These are phyloP conservation scores for Grallaria varia DNA, from an alignment of 2,113 vertebrate genomes.

Conservation along the genomic window DNA sequence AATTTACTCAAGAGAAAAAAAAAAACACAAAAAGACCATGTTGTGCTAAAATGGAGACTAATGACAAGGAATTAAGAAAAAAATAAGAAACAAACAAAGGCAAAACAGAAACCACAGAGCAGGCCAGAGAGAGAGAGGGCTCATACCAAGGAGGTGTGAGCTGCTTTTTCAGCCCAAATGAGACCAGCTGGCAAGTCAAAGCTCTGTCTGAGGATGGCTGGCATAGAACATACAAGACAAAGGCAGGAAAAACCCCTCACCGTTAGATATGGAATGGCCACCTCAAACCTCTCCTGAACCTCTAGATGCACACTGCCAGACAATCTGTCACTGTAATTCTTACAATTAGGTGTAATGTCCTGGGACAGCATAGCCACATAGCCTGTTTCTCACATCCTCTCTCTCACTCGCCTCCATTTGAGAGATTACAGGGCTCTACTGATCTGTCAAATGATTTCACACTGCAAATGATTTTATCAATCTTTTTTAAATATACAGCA, in stretches of 20 bases:
- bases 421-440: neutral
- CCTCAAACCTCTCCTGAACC: neutral
- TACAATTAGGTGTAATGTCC: neutral
- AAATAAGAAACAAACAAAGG: neutral
- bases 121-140: neutral
- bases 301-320: neutral
- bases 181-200: neutral
- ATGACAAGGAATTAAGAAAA: neutral
- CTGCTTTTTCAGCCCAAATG: constrained; percentile 1
- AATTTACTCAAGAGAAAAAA: neutral
- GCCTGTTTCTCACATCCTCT: neutral
- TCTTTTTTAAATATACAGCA: neutral
- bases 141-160: neutral
- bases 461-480: neutral
- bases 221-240: neutral
- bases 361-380: neutral
- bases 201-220: neutral
- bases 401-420: neutral
- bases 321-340: neutral
- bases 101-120: neutral
- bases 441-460: neutral
- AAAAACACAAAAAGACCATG: neutral
- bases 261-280: neutral
- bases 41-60: neutral
- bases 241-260: neutral